A percentile compares a stretch with the other conserved stretches of the same genome.
Evolutionary conservation across 2,888 invertebrate species (phyloP).

Genomic region (Incurvaria masculella): DNA sequence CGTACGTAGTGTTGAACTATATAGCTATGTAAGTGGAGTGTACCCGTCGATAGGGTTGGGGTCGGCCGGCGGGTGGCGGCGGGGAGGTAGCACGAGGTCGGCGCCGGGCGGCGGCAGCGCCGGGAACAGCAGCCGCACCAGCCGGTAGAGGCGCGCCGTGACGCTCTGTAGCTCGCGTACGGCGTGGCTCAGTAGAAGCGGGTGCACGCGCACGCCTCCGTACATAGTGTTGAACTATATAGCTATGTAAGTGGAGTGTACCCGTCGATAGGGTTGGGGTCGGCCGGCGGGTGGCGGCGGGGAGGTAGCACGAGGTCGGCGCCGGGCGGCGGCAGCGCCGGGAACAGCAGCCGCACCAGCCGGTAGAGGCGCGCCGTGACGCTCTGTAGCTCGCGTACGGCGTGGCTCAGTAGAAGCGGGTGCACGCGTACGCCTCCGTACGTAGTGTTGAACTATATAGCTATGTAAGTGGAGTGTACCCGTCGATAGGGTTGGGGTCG

Average conservation of each 20-base stretch:
- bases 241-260: no score
- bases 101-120: conserved; percentile 65
- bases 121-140: conserved; percentile 75
- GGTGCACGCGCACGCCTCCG: conserved; percentile 74
- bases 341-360: conserved; percentile 73
- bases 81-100: conserved; percentile 41
- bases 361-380: conserved; percentile 68
- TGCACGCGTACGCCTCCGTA: conserved; percentile 78
- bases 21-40: no score
- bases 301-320: conserved; percentile 45
- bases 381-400: conserved; percentile 79
- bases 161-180: conserved; percentile 80
- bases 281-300: conserved; percentile 17
- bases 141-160: conserved; percentile 65
- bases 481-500: conserved; percentile 36
- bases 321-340: conserved; percentile 67
- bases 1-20: conserved; percentile 77
- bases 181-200: conserved; percentile 76
- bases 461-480: no score
- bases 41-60: conserved; percentile 42
- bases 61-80: conserved; percentile 21
- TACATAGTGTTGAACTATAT: conserved; percentile 78
- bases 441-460: conserved; percentile 74
- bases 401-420: conserved; percentile 75
- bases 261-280: conserved; percentile 41